A percentile compares a stretch with the other conserved stretches of the same genome.
Conservation (phyloP, 1,140 invertebrate species). For the Andrena cerasifolii region DNA sequence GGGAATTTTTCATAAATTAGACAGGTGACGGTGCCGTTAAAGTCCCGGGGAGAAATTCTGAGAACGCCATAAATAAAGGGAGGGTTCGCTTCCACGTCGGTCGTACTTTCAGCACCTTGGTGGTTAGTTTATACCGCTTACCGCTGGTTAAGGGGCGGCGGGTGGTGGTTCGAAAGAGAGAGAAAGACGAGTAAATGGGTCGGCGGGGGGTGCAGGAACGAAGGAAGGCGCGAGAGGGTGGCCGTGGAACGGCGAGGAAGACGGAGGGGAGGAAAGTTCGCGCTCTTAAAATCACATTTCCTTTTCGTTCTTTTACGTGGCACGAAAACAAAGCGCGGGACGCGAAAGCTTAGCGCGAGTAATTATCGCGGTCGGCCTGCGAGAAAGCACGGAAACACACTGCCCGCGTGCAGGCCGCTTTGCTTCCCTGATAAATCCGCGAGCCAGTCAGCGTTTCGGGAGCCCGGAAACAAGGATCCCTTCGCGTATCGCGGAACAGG, state of each 20-base stretch:
- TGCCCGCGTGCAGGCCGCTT: neutral
- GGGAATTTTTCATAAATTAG: conserved; percentile 71
- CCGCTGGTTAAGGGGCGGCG: conserved; percentile 8
- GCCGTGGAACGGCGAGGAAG: conserved; percentile 3
- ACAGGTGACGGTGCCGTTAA: conserved; percentile 65
- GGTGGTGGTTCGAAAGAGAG: conserved; percentile 26
- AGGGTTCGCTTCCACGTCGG: conserved; percentile 44
- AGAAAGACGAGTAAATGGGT: conserved; percentile 22
- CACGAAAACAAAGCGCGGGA: conserved; percentile 37
- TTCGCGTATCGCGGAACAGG: neutral
- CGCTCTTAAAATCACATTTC: conserved; percentile 62
- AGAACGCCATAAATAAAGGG: conserved; percentile 67
- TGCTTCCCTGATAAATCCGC: conserved; percentile 21
- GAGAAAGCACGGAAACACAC: conserved; percentile 2
- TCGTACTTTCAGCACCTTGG: conserved; percentile 55
- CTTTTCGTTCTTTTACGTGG: conserved; percentile 11
- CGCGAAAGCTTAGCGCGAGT: conserved; percentile 22
- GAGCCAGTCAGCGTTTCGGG: neutral
- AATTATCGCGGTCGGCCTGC: conserved; percentile 38
- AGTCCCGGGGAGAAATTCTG: conserved; percentile 62
- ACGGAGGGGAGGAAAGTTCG: conserved; percentile 48
- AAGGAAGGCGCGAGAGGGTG: neutral
- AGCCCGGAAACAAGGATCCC: neutral
- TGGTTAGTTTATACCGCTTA: conserved; percentile 51
- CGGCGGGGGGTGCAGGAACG: neutral